Base-by-base conservation (phyloP, 2,797 vertebrate species). In the Neostethus bicornis region DNA sequence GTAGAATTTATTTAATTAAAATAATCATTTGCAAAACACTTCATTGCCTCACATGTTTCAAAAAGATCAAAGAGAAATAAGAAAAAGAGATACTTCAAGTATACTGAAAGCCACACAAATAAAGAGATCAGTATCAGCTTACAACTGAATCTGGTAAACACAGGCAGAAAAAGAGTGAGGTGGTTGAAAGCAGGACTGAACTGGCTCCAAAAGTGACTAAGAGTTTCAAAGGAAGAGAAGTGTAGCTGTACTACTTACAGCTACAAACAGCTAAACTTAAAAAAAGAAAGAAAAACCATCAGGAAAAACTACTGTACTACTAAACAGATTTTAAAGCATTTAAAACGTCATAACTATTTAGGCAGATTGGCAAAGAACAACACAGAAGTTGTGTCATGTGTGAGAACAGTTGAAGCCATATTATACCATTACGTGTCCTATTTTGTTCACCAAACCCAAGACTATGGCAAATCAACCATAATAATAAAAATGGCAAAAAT, bases 181-280 rank as follows among this genome's bases (percentile, higher is more conserved):
- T n/a, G n/a, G n/a, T n/a, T 34, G 50, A 29, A 51, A 24, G 61
- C 41, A 66, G 31, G 34, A 77, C 69, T 29, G 28, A 45, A 51
- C 45, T 65, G 43, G 68, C 17, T 6, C 32, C 67, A 63, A 61
- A 68, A 70, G 24, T 57, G 42, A 73, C 66, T 68, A 66, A 46
- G 70, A 68, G 69, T 65, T 41, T 51, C 50, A 52, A 66, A 61
- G 60, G 49, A 61, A 41, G 69, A 61, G 56, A 58, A 43, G 49
- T 75, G 45, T 61, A 49, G 52, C 55, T 51, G 73, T 67, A 42
- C 71, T 59, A 79, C 81, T 75, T 75, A 73, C 72, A 73, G 52
- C 61, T 19, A 37, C 21, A 11, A 24, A 62, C 74, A 48, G 42
- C 44, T 63, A 65, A 76, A 75, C 58, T 51, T 60, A 61, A 58